Evolutionary conservation across 2,888 invertebrate genomes (phyloP).

Genomic region (Gordius sp.): DNA sequence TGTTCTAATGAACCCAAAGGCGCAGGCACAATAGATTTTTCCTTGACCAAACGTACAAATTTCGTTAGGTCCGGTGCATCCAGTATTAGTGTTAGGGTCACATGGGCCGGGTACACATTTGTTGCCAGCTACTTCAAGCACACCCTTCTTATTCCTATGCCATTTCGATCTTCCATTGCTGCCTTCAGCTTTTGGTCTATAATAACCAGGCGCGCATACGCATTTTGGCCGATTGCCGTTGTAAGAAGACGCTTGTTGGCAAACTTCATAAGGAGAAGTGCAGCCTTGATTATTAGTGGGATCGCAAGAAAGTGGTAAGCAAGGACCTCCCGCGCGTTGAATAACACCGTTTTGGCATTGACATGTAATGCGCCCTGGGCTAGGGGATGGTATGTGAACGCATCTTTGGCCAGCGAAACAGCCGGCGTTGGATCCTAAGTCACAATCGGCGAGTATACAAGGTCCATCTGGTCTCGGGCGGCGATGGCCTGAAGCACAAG

Average conservation of each 20-base stretch:
- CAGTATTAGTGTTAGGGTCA: background rate
- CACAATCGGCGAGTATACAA: background rate
- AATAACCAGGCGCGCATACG: background rate
- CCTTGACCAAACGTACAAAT: background rate
- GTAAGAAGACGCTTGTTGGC: background rate
- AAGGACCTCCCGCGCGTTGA: too few relatives aligned
- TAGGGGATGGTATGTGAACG: too few relatives aligned
- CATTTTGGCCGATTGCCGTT: background rate
- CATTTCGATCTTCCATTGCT: too few relatives aligned
- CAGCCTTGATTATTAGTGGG: too few relatives aligned
- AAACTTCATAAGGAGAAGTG: background rate
- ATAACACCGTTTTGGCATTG: too few relatives aligned
- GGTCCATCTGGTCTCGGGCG: background rate
- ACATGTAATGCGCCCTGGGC: too few relatives aligned
- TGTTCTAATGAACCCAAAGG: constrained; percentile 2
- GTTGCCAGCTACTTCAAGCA: too few relatives aligned
- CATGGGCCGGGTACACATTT: background rate
- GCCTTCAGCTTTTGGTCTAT: background rate
- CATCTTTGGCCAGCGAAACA: background rate
- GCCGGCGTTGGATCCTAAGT: background rate
- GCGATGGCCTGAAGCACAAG: background rate
- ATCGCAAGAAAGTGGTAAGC: too few relatives aligned
- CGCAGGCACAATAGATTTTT: constrained; percentile 4
- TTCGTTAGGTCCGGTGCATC: background rate
- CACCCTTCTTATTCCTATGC: too few relatives aligned